These are phyloP conservation scores for Agrotis ipsilon DNA, from an alignment of 2,888 invertebrate genomes.

Conservation along the genomic window DNA sequence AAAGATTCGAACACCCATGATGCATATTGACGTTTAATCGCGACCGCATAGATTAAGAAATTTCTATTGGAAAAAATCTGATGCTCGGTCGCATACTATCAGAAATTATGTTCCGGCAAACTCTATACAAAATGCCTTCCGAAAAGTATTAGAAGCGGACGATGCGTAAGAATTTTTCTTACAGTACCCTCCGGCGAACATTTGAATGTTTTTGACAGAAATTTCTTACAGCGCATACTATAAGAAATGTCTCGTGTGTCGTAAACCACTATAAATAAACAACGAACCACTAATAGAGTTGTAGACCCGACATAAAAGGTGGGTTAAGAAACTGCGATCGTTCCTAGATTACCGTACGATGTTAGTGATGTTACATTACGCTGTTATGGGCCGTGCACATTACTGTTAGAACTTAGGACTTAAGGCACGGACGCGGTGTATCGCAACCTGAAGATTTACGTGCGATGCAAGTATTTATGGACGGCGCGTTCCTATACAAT, in stretches of 20 bases:
- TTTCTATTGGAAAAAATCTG: too few relatives aligned
- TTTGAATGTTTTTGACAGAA: too few relatives aligned
- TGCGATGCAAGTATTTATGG: slow-evolving; percentile 43
- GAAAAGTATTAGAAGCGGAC: too few relatives aligned
- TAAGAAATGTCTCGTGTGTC: too few relatives aligned
- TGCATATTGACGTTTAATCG: slow-evolving; percentile 12
- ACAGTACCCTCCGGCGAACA: too few relatives aligned
- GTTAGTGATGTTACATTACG: slow-evolving; percentile 47
- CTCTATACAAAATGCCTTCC: too few relatives aligned
- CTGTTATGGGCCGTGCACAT: slow-evolving; percentile 45
- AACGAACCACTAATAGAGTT: slow-evolving; percentile 43
- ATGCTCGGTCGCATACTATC: too few relatives aligned
- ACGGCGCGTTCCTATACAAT: slow-evolving; percentile 23
- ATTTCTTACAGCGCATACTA: too few relatives aligned
- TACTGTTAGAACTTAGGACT: slow-evolving; percentile 42
- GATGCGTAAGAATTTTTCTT: too few relatives aligned
- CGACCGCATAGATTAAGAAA: too few relatives aligned
- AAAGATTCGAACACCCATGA: slow-evolving; percentile 6
- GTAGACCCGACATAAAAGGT: slow-evolving; percentile 46
- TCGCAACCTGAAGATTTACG: slow-evolving; percentile 49
- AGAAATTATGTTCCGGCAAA: too few relatives aligned
- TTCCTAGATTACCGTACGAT: slow-evolving; percentile 56
- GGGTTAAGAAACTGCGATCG: slow-evolving; percentile 48
- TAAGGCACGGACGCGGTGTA: slow-evolving; percentile 32
- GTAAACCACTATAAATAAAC: slow-evolving; percentile 24